Evolutionary conservation across 2,888 invertebrate genomes (phyloP).

Genomic region (Volucella inflata): DNA sequence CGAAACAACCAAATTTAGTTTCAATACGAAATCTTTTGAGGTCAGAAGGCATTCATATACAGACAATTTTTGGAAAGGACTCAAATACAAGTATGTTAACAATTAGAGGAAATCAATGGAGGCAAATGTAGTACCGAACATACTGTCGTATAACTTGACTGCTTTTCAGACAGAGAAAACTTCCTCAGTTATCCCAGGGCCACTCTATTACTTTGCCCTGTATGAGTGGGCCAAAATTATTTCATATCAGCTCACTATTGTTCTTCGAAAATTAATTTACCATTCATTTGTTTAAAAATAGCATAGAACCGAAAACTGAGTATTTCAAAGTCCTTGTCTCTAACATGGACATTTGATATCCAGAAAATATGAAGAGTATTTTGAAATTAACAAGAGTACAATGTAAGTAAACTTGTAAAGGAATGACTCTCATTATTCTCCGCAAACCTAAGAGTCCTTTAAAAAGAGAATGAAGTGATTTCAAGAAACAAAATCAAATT

Average conservation of each 20-base stretch:
- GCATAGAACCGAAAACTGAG: not conserved
- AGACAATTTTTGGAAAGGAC: no score
- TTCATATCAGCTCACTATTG: not conserved
- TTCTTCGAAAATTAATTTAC: not conserved
- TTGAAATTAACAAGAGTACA: not conserved
- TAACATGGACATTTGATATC: not conserved
- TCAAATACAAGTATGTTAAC: no score
- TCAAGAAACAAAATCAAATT: constrained; percentile 36
- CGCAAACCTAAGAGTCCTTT: not conserved
- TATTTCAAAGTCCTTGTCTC: not conserved
- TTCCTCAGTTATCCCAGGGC: no score
- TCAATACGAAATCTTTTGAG: no score
- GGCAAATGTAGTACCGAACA: no score
- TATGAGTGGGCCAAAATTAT: not conserved
- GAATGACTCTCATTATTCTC: constrained; percentile 27
- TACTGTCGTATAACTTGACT: no score
- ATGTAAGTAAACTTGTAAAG: constrained; percentile 3
- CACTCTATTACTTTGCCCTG: no score
- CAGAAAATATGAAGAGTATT: not conserved
- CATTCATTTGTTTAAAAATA: not conserved
- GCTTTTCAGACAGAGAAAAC: no score
- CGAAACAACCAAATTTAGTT: no score
- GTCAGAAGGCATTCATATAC: no score
- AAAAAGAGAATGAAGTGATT: not conserved
- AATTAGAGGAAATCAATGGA: no score